Evolutionary conservation across 2,888 invertebrate genomes (phyloP).

Genomic region (Andrena dorsata): DNA sequence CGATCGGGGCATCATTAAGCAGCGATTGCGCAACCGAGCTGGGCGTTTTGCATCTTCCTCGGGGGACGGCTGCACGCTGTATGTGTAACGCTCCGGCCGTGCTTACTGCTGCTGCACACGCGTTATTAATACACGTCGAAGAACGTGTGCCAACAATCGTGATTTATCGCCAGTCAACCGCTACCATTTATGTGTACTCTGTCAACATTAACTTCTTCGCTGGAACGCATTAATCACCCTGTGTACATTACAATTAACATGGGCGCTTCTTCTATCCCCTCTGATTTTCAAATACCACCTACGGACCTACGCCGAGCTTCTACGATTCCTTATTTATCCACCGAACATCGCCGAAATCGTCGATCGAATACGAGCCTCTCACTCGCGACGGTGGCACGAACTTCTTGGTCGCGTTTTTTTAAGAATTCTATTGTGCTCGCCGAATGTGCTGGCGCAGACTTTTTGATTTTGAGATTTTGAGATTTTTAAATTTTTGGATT

Average conservation of each 20-base stretch:
- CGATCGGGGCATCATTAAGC: constrained; percentile 53
- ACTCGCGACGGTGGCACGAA: too few relatives aligned
- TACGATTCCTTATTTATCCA: not conserved
- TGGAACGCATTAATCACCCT: constrained; percentile 17
- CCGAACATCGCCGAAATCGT: not conserved
- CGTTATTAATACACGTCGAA: constrained; percentile 48
- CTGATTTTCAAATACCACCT: not conserved
- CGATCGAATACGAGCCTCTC: not conserved
- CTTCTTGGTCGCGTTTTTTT: not conserved
- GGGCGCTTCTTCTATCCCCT: not conserved
- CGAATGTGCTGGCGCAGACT: too few relatives aligned
- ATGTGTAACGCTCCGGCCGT: constrained; percentile 11
- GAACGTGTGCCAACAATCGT: constrained; percentile 41
- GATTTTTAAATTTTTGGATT: too few relatives aligned
- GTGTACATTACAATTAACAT: not conserved
- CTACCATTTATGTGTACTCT: constrained; percentile 41
- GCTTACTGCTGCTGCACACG: constrained; percentile 5
- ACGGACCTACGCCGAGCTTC: not conserved
- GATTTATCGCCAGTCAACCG: constrained; percentile 45
- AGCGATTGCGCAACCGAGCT: constrained; percentile 44
- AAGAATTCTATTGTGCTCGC: too few relatives aligned
- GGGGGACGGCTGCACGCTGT: not conserved
- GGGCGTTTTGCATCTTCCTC: constrained; percentile 43
- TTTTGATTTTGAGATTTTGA: not conserved
- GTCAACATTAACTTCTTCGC: constrained; percentile 35